These are phyloP conservation scores for Nasonia giraulti DNA, from an alignment of 1,140 invertebrate species.

Conservation along the genomic window DNA sequence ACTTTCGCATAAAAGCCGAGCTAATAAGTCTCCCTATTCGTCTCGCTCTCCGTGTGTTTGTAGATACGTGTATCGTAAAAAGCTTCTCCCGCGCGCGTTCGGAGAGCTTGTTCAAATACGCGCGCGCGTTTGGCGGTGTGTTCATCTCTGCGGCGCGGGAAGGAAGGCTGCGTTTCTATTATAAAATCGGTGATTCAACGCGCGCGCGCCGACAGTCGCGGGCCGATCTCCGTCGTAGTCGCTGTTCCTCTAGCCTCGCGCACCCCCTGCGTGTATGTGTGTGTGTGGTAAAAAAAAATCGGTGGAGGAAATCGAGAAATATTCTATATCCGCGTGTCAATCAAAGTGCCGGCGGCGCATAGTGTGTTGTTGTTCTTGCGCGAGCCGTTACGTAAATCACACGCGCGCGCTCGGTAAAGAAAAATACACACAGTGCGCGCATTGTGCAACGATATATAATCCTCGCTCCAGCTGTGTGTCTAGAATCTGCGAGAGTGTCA, in stretches of 20 bases:
- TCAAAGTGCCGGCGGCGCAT: conserved; percentile 1
- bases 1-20: conserved; percentile 20
- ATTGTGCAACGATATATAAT: conserved; percentile 16
- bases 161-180: conserved; percentile 62
- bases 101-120: neutral
- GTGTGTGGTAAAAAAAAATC: neutral
- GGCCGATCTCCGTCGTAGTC: conserved; percentile 65
- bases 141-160: conserved; percentile 25
- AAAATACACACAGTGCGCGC: neutral
- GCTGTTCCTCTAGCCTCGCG: conserved; percentile 67
- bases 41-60: neutral
- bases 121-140: neutral
- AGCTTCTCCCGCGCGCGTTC: neutral
- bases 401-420: neutral
- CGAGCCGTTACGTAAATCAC: neutral
- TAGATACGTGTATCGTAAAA: conserved; percentile 12
- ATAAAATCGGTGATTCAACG: conserved; percentile 72
- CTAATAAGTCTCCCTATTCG: conserved; percentile 17
- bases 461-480: conserved; percentile 17
- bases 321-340: conserved; percentile 33
- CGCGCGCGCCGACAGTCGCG: conserved; percentile 65
- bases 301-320: neutral
- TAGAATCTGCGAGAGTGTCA: neutral
- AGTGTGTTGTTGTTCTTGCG: neutral
- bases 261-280: neutral